These are phyloP conservation scores for Petaurus breviceps DNA, from an alignment of 2,113 vertebrate genomes.

Conservation along the genomic window DNA sequence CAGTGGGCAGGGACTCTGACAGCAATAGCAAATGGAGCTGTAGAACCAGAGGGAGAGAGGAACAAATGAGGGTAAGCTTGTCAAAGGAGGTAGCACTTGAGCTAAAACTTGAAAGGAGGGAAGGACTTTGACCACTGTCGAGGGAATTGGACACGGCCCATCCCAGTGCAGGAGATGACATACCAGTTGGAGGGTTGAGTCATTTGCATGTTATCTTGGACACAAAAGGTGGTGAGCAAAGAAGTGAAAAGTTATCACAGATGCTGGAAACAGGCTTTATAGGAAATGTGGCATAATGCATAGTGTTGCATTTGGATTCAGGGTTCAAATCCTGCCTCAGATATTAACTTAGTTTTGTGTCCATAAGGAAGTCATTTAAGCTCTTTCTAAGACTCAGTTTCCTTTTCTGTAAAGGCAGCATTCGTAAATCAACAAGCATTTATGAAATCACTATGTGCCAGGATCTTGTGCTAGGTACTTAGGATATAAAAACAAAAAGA, in stretches of 20 bases:
- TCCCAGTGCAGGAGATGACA: background rate
- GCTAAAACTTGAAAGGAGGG: background rate
- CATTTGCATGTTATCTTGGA: background rate
- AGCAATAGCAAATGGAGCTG: too few species aligned
- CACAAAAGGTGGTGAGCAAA: background rate
- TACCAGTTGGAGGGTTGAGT: background rate
- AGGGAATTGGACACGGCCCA: background rate
- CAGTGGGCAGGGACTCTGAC: too few species aligned
- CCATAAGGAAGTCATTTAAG: background rate
- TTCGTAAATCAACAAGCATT: background rate
- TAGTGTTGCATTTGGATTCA: background rate
- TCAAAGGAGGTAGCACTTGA: background rate
- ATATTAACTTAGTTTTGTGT: background rate
- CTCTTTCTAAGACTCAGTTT: background rate
- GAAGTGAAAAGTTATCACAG: background rate
- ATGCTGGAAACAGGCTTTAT: background rate
- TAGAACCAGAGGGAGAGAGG: background rate
- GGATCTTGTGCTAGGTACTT: background rate
- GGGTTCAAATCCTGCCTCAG: background rate
- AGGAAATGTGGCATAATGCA: background rate
- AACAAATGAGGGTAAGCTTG: background rate
- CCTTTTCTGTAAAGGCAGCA: background rate
- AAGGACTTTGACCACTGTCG: background rate
- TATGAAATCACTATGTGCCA: background rate
- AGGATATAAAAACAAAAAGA: background rate